A percentile compares a stretch with the other conserved stretches of the same genome.
Evolutionary conservation across 2,113 vertebrate species (phyloP).

Genomic region (Oncorhynchus keta): DNA sequence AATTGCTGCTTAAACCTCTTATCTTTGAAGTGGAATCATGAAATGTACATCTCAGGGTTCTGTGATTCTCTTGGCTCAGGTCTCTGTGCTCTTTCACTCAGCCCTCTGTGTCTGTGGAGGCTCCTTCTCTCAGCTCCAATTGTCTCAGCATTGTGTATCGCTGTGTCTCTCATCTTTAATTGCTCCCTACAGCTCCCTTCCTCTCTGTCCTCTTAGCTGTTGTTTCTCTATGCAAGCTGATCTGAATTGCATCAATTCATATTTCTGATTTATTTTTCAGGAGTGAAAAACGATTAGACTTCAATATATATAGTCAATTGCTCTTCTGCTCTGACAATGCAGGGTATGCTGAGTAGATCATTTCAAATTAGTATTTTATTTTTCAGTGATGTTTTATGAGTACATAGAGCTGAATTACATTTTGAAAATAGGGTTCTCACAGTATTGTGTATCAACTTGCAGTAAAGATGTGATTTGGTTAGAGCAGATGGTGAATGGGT

Average conservation of each 20-base stretch:
- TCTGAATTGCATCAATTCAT: too few relatives aligned
- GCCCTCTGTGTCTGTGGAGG: not conserved
- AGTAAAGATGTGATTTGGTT: not conserved
- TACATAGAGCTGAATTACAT: not conserved
- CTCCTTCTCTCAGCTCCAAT: not conserved
- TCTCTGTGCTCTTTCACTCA: not conserved
- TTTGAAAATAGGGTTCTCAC: not conserved
- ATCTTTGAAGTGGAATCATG: not conserved
- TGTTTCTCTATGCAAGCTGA: constrained; percentile 1
- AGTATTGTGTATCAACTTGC: not conserved
- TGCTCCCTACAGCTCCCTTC: not conserved
- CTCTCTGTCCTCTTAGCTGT: constrained; percentile 2
- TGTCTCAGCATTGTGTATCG: not conserved
- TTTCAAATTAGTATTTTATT: too few relatives aligned
- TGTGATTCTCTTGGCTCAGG: not conserved
- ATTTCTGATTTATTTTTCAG: too few relatives aligned
- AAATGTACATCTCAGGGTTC: constrained; percentile 10
- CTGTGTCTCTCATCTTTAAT: not conserved
- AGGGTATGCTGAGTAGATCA: too few relatives aligned
- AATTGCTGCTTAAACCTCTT: not conserved
- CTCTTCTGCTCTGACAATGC: too few relatives aligned
- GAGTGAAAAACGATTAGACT: too few relatives aligned
- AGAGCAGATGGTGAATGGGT: constrained; percentile 2
- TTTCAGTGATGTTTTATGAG: too few relatives aligned
- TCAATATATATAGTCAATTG: too few relatives aligned